Evolutionary conservation across 2,888 invertebrate genomes (phyloP), one percentile per base, ranked within the genome.

Genomic region (Drosophila nr. fundita): DNA sequence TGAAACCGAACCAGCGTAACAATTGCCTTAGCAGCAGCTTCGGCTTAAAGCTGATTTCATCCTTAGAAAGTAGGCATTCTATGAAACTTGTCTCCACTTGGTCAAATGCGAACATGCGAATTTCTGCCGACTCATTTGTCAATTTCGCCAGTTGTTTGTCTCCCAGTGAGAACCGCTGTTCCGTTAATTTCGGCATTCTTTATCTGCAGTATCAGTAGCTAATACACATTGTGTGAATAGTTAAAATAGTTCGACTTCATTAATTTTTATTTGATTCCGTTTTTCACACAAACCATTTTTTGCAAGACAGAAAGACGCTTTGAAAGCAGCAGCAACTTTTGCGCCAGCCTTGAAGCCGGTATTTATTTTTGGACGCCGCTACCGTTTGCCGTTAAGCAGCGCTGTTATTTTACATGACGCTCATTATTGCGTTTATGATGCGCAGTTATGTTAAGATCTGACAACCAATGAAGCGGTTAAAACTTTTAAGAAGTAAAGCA

Each of bases 51-150:
- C 8, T n/a, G 13, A 7, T 29, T 13, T 13, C 4, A 8, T 29
- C 38, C 4, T 27, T 13, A 55, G 13, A 18, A 27, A 55, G 0
- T 2, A n/a, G 4, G 2, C n/a, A n/a, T 8, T 13, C n/a, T n/a
- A 55, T 55, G 13, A 55, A 38, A 38, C 38, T 38, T 27, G 55
- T 38, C 55, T 55, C 55, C 6, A 55, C n/a, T n/a, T 27, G 2
- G 2, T 38, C 55, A 27, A 55, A 55, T n/a, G 27, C n/a, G 38
- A 7, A 1, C 36, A 55, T 29, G 38, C 55, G 55, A 29, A 55
- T 29, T 29, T 38, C n/a, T 29, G 36, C 27, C n/a, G 55, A 55
- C 5, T 27, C n/a, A 8, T 38, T n/a, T 7, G 55, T n/a, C n/a
- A 55, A 29, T n/a, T 55, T n/a, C 55, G n/a, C n/a, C 7, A 55